These are phyloP conservation scores for Pseudomyrmex pallidus DNA, from an alignment of 1,140 invertebrate genomes.

Conservation along the genomic window DNA sequence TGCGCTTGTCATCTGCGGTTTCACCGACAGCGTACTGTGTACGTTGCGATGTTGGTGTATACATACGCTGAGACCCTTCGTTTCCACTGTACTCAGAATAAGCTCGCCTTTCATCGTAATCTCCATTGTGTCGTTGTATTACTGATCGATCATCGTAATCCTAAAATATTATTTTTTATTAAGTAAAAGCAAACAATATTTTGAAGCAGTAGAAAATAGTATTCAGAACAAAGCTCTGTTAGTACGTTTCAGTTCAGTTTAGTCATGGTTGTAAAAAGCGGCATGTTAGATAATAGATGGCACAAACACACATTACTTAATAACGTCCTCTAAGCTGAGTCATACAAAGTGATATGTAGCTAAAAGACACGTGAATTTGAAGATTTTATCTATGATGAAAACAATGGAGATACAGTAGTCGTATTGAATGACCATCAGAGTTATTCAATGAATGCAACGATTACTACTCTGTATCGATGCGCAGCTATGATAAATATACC, in stretches of 20 bases:
- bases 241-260: background rate
- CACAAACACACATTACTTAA: background rate
- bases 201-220: background rate
- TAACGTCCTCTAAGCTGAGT: background rate
- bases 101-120: constrained; percentile 77
- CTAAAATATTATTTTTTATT: constrained; percentile 69
- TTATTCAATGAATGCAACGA: constrained; percentile 37
- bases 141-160: constrained; percentile 78
- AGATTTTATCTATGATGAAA: constrained; percentile 16
- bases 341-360: constrained; percentile 30
- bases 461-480: constrained; percentile 42
- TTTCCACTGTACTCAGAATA: constrained; percentile 76
- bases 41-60: constrained; percentile 76
- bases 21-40: constrained; percentile 76
- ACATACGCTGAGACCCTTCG: constrained; percentile 75
- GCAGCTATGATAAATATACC: constrained; percentile 69
- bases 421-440: constrained; percentile 26
- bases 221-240: background rate
- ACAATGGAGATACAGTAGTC: background rate
- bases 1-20: constrained; percentile 77
- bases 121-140: constrained; percentile 78
- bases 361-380: background rate
- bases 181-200: background rate
- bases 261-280: background rate
- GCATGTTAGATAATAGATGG: background rate